Percentiles rank a stretch among this genome's conserved stretches.
These are phyloP conservation scores for Hirtodrosophila confusa DNA, from an alignment of 2,888 invertebrate species.

Conservation along the genomic window DNA sequence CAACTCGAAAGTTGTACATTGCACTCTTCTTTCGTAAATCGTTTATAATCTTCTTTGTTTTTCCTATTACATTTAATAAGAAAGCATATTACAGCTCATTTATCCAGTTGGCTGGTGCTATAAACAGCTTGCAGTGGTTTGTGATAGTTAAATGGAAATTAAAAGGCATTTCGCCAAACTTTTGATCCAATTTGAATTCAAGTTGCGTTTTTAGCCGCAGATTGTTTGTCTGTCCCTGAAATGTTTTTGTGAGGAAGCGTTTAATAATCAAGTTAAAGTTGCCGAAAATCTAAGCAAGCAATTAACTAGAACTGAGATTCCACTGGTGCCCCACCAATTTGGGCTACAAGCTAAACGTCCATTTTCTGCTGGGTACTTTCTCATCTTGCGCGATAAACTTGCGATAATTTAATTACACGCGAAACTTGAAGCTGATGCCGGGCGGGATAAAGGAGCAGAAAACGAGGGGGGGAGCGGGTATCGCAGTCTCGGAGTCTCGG, in stretches of 20 bases:
- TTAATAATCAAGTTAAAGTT: conserved; percentile 52
- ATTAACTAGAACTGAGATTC: conserved; percentile 56
- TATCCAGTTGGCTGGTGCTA: conserved; percentile 3
- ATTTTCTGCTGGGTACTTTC: conserved; percentile 27
- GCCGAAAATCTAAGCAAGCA: conserved; percentile 55
- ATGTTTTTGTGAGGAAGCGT: conserved; percentile 24
- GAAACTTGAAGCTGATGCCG: conserved; percentile 52
- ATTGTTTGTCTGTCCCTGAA: conserved; percentile 2
- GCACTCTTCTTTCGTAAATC: background rate
- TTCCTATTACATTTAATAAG: conserved; percentile 3
- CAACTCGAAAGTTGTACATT: too few species aligned
- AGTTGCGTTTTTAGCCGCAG: conserved; percentile 16
- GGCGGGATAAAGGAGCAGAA: conserved; percentile 16
- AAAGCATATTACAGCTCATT: background rate
- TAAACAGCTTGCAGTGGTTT: background rate
- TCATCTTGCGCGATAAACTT: conserved; percentile 57
- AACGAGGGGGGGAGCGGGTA: background rate
- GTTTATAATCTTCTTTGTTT: background rate
- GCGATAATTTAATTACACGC: conserved; percentile 68
- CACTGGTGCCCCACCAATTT: conserved; percentile 14
- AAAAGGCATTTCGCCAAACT: background rate
- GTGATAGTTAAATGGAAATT: background rate
- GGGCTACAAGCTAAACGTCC: conserved; percentile 17
- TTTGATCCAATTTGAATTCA: conserved; percentile 4
- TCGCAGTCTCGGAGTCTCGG: background rate